phyloP scores from a whole-genome alignment of 2,797 vertebrate genomes.

The Catharus ustulatus region DNA sequence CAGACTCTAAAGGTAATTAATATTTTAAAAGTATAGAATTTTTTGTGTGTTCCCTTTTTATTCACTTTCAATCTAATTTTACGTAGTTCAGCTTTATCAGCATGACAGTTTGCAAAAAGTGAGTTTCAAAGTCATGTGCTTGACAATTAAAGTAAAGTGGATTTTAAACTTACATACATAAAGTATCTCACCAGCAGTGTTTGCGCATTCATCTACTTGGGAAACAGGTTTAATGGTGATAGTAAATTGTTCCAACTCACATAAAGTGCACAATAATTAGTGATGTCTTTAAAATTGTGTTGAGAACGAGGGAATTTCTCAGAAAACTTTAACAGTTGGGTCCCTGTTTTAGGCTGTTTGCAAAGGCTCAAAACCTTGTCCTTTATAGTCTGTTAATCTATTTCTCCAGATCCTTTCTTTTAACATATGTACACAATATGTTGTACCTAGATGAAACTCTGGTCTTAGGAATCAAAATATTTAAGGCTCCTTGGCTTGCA shows the following conservation, averaged over 20 bases:
- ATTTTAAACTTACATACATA: neutral
- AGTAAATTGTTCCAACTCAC: neutral
- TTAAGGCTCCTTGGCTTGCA: constrained; percentile 39
- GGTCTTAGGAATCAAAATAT: constrained; percentile 17
- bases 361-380: neutral
- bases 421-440: constrained; percentile 39
- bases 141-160: neutral
- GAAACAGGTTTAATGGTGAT: neutral
- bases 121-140: neutral
- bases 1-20: neutral
- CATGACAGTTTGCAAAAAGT: neutral
- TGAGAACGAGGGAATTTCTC: neutral
- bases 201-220: neutral
- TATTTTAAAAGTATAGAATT: neutral
- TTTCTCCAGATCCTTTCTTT: constrained; percentile 50
- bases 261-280: neutral
- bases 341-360: neutral
- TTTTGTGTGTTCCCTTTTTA: neutral
- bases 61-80: neutral
- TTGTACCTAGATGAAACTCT: constrained; percentile 44
- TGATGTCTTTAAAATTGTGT: neutral
- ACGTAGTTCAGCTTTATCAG: neutral
- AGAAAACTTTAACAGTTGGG: neutral
- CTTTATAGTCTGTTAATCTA: constrained; percentile 46
- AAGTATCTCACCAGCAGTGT: neutral